Conservation (phyloP, 2,113 vertebrate genomes). For the Platanista minor region DNA sequence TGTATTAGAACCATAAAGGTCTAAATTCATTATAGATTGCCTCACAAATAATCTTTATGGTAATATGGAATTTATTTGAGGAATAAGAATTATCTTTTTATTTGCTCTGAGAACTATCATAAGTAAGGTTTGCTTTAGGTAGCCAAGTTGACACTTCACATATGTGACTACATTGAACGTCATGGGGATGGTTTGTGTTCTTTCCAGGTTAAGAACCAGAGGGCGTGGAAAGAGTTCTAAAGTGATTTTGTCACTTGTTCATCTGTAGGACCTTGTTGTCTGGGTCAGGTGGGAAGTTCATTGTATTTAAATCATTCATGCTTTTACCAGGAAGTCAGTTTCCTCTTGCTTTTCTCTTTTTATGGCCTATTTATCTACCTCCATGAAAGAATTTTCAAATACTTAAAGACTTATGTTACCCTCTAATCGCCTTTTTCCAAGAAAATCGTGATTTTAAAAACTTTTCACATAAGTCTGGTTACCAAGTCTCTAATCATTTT, state of each 20-base stretch:
- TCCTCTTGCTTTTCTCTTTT: slow-evolving; percentile 31
- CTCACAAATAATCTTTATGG: not conserved
- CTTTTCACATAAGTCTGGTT: not conserved
- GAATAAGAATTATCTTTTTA: not conserved
- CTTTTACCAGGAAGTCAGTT: not conserved
- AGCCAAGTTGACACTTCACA: not conserved
- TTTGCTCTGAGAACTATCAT: not conserved
- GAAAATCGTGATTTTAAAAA: not conserved
- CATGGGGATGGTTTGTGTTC: not conserved
- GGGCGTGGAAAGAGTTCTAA: not conserved
- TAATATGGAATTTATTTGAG: not conserved
- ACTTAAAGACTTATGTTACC: not conserved
- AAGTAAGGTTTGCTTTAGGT: not conserved
- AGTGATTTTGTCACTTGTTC: not conserved
- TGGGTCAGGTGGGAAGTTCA: not conserved
- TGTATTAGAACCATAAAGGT: not conserved
- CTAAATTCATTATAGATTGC: not conserved
- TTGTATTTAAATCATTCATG: not conserved
- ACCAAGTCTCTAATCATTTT: not conserved
- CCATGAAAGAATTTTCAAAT: not conserved
- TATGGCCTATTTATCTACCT: not conserved
- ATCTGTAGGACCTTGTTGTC: not conserved
- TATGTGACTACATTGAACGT: not conserved
- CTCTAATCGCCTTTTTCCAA: not conserved
- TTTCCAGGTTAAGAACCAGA: not conserved